phyloP scores from a whole-genome alignment of 2,888 invertebrate genomes.

The Temnothorax unifasciatus region DNA sequence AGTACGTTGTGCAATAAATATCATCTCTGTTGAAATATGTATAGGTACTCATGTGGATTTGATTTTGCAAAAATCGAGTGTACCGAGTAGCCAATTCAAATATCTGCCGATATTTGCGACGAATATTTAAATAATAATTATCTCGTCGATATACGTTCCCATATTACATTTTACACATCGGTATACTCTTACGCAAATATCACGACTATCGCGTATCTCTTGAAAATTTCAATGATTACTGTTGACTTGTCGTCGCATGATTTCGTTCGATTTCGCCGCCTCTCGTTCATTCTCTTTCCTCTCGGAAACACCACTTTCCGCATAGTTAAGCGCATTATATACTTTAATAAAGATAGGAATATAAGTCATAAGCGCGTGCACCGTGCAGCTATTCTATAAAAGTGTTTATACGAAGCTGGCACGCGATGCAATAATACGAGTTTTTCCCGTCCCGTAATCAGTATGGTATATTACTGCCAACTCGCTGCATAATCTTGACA shows the following conservation, averaged over 20 bases:
- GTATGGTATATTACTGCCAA: conserved; percentile 67
- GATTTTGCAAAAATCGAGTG: neutral
- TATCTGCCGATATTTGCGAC: neutral
- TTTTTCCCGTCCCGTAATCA: conserved; percentile 71
- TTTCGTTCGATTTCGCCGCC: neutral
- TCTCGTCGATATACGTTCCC: neutral
- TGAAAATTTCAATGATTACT: neutral
- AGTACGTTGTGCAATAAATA: neutral
- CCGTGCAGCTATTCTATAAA: conserved; percentile 35
- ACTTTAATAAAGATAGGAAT: conserved; percentile 40
- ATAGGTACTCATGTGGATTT: neutral
- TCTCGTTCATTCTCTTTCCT: neutral
- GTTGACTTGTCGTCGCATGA: neutral
- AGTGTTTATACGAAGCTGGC: conserved; percentile 62
- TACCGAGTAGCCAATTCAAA: neutral
- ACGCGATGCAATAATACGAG: conserved; percentile 69
- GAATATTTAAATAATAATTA: neutral
- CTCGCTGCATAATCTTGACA: conserved; percentile 63
- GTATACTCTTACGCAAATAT: neutral
- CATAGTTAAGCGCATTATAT: neutral
- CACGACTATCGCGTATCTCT: neutral
- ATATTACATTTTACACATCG: neutral
- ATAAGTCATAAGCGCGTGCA: conserved; percentile 35
- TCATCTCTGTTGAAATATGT: neutral
- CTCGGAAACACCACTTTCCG: neutral